These are phyloP conservation scores for Dryadula phaetusa DNA, from an alignment of 2,888 invertebrate species.

Conservation along the genomic window DNA sequence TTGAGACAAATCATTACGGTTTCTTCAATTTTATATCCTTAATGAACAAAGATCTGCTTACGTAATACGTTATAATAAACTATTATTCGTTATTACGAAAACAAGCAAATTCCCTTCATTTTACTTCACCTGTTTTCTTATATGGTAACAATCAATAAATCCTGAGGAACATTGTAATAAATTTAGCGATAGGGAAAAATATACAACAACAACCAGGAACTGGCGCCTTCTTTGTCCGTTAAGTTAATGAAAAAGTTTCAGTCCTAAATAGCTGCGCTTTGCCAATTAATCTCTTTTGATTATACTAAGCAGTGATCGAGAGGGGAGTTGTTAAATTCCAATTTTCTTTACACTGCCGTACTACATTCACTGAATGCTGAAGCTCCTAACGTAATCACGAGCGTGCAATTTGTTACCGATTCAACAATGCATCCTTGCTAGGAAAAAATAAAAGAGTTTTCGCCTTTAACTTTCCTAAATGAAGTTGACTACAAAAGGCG, in stretches of 20 bases:
- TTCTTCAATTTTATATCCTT: too few relatives aligned
- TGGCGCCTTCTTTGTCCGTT: conserved; percentile 25
- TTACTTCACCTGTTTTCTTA: not conserved
- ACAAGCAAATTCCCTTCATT: not conserved
- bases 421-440: conserved; percentile 80
- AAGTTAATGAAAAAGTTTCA: conserved; percentile 37
- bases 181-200: conserved; percentile 6
- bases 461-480: conserved; percentile 80
- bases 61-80: too few relatives aligned
- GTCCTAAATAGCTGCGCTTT: conserved; percentile 34
- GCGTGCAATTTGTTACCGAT: conserved; percentile 81
- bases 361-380: conserved; percentile 56
- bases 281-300: conserved; percentile 46
- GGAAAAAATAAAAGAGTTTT: conserved; percentile 73
- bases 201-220: conserved; percentile 8
- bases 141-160: conserved; percentile 6
- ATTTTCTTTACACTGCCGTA: conserved; percentile 55
- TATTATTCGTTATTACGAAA: not conserved
- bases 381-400: conserved; percentile 76
- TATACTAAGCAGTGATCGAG: conserved; percentile 53
- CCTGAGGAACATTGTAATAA: conserved; percentile 2
- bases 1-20: too few relatives aligned
- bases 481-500: conserved; percentile 83
- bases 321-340: conserved; percentile 63
- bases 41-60: too few relatives aligned